Base-by-base conservation (phyloP, 1,140 invertebrate species). In the Neodiprion lecontei region DNA sequence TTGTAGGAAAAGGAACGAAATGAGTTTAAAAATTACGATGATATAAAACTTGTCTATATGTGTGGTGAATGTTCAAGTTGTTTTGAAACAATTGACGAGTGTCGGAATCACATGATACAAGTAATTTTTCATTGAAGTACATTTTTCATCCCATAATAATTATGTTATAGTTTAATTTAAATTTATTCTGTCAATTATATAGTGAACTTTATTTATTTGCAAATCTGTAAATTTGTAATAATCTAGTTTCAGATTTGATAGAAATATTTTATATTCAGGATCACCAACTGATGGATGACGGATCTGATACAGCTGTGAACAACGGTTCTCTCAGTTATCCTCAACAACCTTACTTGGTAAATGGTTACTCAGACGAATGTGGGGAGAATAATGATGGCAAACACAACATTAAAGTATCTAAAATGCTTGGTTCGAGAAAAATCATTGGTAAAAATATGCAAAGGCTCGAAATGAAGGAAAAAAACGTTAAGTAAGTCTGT, bases 21-120 rank as follows among this genome's bases (percentile, higher is more conserved):
- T 70, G 49, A 77, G 14, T 66, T 17, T 14, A 50, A 66, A 65
- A 65, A 10, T 61, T 65, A 69, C 47, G 79, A 84, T 72, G 81
- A 84, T 70, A 80, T 86, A 12, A 81, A 79, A 77, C 73, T 86
- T 40, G 69, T 87, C 61, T 89, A 89, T 71, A 89, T 90, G 74
- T 90, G 90, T 77, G 87, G 86, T 9, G 78, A 90, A 74, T 90
- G 90, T 77, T 83, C 88, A 21, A 86, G 86, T 9, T 87, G 88
- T 50, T 90, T 90, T 80, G 83, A 86, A 72, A 82, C 89, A 11
- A 81, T 87, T 70, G 89, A 90, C 75, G 86, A 85, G 75, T 86
- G 90, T 53, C 87, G 87, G 49, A 85, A 88, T 21, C 90, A 90
- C 73, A 88, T 90, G 87, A 89, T 90, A 75, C 84, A 85, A 70